Conservation (phyloP, 2,797 vertebrate species). For the Acridotheres tristis region DNA sequence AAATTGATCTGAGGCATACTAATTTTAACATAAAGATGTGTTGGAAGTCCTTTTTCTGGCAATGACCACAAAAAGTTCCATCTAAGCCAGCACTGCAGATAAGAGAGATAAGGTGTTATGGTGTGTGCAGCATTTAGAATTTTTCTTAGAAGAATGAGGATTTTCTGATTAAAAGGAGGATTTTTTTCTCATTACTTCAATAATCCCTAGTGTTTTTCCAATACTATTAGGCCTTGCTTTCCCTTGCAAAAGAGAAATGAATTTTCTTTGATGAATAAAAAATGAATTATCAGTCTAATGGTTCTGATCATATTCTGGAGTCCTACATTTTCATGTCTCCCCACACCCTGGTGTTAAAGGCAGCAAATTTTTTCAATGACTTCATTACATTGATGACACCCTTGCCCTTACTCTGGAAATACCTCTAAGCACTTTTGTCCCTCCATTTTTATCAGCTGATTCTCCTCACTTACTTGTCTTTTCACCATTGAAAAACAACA, state of each 20-base stretch:
- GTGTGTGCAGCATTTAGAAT: background rate
- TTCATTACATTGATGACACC: background rate
- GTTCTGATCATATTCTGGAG: background rate
- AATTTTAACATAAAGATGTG: background rate
- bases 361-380: background rate
- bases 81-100: background rate
- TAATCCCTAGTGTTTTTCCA: background rate
- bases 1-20: background rate
- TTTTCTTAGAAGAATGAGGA: background rate
- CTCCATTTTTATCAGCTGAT: background rate
- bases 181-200: background rate
- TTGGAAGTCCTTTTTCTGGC: background rate
- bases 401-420: background rate
- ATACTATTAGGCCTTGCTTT: background rate
- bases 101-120: background rate
- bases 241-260: background rate
- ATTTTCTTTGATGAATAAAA: background rate
- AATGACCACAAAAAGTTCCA: background rate
- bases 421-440: background rate
- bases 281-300: background rate
- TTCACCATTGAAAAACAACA: background rate
- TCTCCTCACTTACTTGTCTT: background rate
- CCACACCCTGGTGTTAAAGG: background rate
- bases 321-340: background rate
- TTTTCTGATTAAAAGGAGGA: background rate